A percentile compares a stretch with the other conserved stretches of the same genome.
These are phyloP conservation scores for Nothoprocta pentlandii DNA, from an alignment of 2,113 vertebrate species.

Conservation along the genomic window DNA sequence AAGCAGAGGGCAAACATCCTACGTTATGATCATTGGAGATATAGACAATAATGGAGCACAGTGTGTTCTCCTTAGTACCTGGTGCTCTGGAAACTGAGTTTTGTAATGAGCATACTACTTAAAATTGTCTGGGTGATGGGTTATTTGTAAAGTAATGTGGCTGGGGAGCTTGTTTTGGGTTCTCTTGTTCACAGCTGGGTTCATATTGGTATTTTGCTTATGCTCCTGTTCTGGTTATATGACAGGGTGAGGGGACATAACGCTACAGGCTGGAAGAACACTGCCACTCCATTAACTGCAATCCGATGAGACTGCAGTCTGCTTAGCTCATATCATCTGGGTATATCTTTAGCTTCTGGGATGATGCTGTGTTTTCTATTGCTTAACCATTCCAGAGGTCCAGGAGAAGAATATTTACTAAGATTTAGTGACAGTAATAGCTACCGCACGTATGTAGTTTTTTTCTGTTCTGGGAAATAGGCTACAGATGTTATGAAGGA, in stretches of 20 bases:
- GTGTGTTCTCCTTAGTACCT: not conserved
- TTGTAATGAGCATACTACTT: not conserved
- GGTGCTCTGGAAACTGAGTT: not conserved
- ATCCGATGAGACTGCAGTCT: not conserved
- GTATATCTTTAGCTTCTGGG: not conserved
- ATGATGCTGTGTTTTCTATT: not conserved
- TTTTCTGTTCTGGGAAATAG: conserved; percentile 36
- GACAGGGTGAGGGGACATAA: not conserved
- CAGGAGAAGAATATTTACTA: not conserved
- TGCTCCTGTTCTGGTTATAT: not conserved
- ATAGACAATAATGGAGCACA: not conserved
- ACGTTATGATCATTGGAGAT: not conserved
- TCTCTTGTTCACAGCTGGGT: not conserved
- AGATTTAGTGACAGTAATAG: not conserved
- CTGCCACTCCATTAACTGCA: not conserved
- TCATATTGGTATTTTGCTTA: not conserved
- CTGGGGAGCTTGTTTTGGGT: not conserved
- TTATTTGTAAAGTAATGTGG: not conserved
- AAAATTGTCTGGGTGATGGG: not conserved
- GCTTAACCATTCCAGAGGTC: not conserved
- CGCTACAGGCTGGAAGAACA: not conserved
- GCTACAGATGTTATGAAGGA: conserved; percentile 30
- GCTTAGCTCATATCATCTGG: not conserved
- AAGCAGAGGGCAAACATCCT: not conserved
- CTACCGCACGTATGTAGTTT: not conserved